Evolutionary conservation across 2,113 vertebrate species (phyloP).

Genomic region (Benitochromis conjunctus): DNA sequence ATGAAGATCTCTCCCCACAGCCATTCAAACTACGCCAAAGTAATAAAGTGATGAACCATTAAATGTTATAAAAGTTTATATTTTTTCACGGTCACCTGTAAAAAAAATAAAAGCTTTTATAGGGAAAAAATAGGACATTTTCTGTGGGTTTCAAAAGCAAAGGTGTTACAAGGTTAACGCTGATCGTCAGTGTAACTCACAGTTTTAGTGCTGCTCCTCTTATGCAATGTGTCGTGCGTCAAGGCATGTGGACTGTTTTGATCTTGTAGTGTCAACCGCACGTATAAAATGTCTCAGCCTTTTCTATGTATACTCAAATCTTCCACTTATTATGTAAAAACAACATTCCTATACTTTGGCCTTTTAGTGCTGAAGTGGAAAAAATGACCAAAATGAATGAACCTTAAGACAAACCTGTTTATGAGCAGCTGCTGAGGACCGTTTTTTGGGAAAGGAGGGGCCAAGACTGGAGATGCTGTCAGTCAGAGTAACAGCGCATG

Average conservation of each 20-base stretch:
- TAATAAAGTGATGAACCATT: too few relatives aligned
- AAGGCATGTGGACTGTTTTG: not conserved
- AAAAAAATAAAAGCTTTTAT: too few relatives aligned
- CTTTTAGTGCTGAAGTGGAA: not conserved
- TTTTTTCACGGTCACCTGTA: too few relatives aligned
- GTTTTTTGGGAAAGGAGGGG: not conserved
- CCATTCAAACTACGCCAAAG: not conserved
- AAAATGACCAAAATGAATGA: not conserved
- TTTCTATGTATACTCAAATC: not conserved
- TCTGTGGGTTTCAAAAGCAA: not conserved
- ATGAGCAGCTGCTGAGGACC: not conserved
- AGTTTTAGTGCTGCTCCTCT: not conserved
- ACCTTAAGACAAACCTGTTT: not conserved
- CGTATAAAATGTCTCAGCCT: not conserved
- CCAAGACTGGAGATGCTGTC: not conserved
- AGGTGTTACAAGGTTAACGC: not conserved
- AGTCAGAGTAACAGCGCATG: not conserved
- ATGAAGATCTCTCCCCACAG: not conserved
- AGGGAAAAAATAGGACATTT: not conserved
- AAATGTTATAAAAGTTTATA: too few relatives aligned
- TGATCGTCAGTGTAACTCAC: not conserved
- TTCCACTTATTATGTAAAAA: not conserved
- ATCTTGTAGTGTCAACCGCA: not conserved
- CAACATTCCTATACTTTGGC: not conserved
- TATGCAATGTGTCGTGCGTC: not conserved